Evolutionary conservation across 2,797 vertebrate species (phyloP), one percentile per base, ranked within the genome.

Genomic region (Falco columbarius): DNA sequence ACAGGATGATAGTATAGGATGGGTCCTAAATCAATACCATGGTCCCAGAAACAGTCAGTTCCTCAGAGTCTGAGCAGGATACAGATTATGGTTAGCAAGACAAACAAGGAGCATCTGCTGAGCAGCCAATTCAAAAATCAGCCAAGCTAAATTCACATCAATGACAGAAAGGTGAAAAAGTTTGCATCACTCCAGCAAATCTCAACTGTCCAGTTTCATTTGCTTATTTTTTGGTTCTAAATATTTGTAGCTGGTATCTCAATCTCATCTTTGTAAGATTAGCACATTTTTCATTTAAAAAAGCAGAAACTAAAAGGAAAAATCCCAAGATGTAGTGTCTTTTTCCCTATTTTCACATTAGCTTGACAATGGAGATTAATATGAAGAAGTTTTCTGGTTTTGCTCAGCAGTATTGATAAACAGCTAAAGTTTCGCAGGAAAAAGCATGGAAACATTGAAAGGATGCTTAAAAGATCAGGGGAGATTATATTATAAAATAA

Each of bases 401-500:
- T 96, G 46, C 32, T 92, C 49, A 76, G 36, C 15, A 32, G 7
- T 40, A 91, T 36, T 56, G 42, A 94, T 90, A 94, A 97, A 97
- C 47, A 82, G 42, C 67, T 91, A 81, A 87, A 95, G 52, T 68
- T 86, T 95, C 67, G 92, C 34, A 74, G 76, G 83, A 96, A 97
- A 98, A 97, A 95, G 94, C 66, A 81, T 93, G 93, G 73, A 95
- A 96, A 98, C 70, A 94, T 10, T 93, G 93, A 97, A 97, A 98
- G 63, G 81, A 96, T 96, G 75, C 95, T 98, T 98, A 93, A 98
- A 95, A 98, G 95, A 98, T 98, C 75, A 90, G 82, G 91, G 79
- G 73, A 96, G 94, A 98, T 98, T 98, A 98, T 92, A 95, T 94
- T 91, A 89, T 94, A 97, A 97, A 97, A 97, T 93, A 98, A 96